Evolutionary conservation across 2,797 vertebrate species (phyloP).

Genomic region (Rhinatrema bivittatum): DNA sequence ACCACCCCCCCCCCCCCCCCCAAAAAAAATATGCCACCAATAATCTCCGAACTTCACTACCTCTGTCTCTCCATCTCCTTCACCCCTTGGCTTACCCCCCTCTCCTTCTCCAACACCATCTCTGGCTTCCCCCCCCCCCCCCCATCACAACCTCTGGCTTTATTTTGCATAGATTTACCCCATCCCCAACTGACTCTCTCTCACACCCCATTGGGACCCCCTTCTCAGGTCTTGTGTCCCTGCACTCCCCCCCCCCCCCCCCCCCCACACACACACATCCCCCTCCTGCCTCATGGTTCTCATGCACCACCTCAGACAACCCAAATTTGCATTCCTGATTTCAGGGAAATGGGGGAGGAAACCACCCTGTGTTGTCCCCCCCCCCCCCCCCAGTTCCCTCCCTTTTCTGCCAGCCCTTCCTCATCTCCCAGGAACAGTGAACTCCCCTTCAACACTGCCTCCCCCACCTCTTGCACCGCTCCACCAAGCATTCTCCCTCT

Average conservation of each 20-base stretch:
- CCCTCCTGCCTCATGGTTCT: background rate
- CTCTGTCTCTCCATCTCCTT: background rate
- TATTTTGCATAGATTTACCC: background rate
- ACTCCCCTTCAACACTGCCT: constrained; percentile 40
- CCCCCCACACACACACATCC: constrained; percentile 15
- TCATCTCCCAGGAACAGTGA: constrained; percentile 48
- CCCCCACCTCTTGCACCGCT: constrained; percentile 26
- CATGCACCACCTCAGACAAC: background rate
- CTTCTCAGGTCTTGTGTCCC: background rate
- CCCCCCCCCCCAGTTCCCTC: too few species aligned
- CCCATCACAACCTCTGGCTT: too few species aligned
- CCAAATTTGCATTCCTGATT: too few species aligned
- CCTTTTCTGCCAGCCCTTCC: background rate
- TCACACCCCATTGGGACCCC: background rate
- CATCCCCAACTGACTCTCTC: background rate
- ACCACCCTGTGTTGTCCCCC: too few species aligned
- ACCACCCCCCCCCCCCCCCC: too few species aligned
- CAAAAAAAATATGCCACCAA: too few species aligned
- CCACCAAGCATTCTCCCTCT: too few species aligned
- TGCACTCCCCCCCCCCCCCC: constrained; percentile 24
- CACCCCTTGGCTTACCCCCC: background rate
- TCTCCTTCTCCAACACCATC: background rate
- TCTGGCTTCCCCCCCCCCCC: background rate
- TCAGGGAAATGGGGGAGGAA: too few species aligned
- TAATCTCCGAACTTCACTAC: too few species aligned